phyloP scores from a whole-genome alignment of 2,888 invertebrate species.

The Ectropis crepuscularia region DNA sequence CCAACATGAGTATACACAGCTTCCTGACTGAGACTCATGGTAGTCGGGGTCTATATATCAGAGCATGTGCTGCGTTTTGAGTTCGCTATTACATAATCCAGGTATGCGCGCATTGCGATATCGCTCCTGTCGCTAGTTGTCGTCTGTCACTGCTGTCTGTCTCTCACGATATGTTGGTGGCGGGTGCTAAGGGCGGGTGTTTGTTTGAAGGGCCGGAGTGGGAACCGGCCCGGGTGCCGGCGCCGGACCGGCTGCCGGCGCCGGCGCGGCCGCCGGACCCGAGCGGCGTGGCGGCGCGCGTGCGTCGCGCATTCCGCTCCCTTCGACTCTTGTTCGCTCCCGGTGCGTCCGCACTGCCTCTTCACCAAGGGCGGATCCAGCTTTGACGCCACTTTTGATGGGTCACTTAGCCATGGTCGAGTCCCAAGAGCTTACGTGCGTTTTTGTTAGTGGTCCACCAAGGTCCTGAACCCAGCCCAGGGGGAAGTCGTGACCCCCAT shows the following conservation, averaged over 20 bases:
- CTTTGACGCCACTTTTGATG: no score
- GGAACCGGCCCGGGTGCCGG: conserved; percentile 32
- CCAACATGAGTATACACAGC: no score
- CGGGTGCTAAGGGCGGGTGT: conserved; percentile 54
- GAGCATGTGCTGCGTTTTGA: no score
- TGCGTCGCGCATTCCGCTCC: conserved; percentile 73
- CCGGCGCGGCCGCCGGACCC: conserved; percentile 38
- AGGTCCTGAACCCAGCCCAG: no score
- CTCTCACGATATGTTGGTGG: conserved; percentile 36
- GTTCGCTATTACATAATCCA: no score
- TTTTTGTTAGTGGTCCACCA: no score
- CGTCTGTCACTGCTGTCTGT: not conserved
- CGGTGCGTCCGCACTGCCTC: conserved; percentile 63
- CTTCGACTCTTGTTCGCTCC: conserved; percentile 62
- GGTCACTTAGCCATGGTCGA: no score
- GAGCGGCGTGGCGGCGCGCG: conserved; percentile 62
- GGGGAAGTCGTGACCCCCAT: no score
- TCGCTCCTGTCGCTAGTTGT: not conserved
- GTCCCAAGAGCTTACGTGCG: no score
- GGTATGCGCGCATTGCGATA: not conserved
- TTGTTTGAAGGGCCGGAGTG: conserved; percentile 63
- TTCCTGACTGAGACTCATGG: no score
- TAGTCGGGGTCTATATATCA: no score
- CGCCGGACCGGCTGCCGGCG: conserved; percentile 39
- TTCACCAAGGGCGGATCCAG: conserved; percentile 6